Evolutionary conservation across 2,888 invertebrate species (phyloP).

Genomic region (Dyspetes luteomarginatus): DNA sequence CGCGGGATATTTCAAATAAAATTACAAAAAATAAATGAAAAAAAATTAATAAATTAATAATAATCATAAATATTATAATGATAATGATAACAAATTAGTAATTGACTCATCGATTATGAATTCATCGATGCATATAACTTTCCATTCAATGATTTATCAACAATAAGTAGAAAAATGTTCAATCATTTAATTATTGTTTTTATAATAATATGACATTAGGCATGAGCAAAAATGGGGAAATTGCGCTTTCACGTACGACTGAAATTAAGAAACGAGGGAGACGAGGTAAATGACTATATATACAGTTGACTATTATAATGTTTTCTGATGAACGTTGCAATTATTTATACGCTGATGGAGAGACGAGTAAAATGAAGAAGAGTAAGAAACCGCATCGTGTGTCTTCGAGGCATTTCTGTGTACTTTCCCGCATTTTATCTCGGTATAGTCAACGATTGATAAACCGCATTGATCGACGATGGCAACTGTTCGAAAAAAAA

Average conservation of each 20-base stretch:
- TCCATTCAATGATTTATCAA: no score
- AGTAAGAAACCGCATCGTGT: not conserved
- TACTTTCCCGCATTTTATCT: not conserved
- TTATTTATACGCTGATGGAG: not conserved
- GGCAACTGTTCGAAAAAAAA: constrained; percentile 16
- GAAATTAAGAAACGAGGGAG: constrained; percentile 12
- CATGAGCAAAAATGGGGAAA: constrained; percentile 13
- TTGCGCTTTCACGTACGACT: constrained; percentile 52
- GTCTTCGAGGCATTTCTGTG: not conserved
- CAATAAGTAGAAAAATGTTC: no score
- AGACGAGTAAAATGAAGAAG: not conserved
- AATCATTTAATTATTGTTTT: no score
- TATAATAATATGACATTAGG: not conserved
- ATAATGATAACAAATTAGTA: no score
- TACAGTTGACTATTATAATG: not conserved
- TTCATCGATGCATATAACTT: no score
- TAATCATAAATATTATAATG: no score
- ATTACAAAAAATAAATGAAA: no score
- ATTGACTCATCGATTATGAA: no score
- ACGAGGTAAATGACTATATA: constrained; percentile 25
- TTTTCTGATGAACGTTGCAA: not conserved
- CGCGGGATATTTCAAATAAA: no score
- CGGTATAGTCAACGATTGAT: not conserved
- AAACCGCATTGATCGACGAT: constrained; percentile 5
- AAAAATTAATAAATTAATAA: no score